Percentiles rank a stretch among this genome's conserved stretches.
phyloP scores from a whole-genome alignment of 35 echinoderm and acorn worm species.

The Nesometra sesokonis region DNA sequence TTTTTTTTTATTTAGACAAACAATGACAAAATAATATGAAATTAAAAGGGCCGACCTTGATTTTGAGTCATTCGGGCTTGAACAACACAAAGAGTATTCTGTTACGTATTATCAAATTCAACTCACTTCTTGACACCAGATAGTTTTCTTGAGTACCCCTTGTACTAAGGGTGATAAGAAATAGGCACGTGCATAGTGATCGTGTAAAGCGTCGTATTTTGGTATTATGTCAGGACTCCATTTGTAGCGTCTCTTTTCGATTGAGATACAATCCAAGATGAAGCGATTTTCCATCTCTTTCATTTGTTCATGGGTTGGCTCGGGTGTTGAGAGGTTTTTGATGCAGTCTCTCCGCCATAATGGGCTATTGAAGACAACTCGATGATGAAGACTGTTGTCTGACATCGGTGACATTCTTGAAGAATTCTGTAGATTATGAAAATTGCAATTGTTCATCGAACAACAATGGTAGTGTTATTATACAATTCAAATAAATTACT shows the following conservation, averaged over 20 bases:
- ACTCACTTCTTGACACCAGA: constrained; percentile 12
- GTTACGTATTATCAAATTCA: no score
- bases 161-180: constrained; percentile 63
- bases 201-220: constrained; percentile 65
- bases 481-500: no score
- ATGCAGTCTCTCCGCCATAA: constrained; percentile 25
- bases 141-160: constrained; percentile 35
- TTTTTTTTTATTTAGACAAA: no score
- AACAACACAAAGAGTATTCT: no score
- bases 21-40: no score
- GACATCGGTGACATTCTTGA: neutral
- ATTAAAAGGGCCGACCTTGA: no score
- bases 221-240: constrained; percentile 87
- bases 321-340: neutral
- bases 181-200: constrained; percentile 51
- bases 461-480: no score
- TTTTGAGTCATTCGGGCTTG: no score
- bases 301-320: constrained; percentile 17
- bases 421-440: neutral
- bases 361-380: constrained; percentile 39
- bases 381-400: constrained; percentile 12
- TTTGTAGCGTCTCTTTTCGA: constrained; percentile 77
- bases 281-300: constrained; percentile 59
- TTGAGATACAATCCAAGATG: constrained; percentile 66
- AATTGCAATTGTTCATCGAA: no score